Evolutionary conservation across 2,113 vertebrate genomes (phyloP).

Genomic region (Percina caprodes): DNA sequence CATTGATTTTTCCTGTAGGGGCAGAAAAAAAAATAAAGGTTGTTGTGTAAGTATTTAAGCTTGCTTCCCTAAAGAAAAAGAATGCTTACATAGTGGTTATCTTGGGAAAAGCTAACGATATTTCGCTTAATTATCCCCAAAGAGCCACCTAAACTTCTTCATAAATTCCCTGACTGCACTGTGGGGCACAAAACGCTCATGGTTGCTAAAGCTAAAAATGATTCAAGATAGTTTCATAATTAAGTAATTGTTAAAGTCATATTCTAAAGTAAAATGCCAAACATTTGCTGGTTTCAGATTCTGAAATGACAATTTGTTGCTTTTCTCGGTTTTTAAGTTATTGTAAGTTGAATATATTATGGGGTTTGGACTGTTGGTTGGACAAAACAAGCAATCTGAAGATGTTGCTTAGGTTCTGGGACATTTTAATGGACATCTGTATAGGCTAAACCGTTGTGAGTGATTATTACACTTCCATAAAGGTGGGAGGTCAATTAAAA

Average conservation of each 20-base stretch:
- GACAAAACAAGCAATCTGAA: neutral
- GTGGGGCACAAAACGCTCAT: neutral
- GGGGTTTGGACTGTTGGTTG: neutral
- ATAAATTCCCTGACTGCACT: neutral
- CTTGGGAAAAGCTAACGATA: conserved; percentile 23
- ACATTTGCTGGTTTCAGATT: neutral
- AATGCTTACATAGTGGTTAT: conserved; percentile 29
- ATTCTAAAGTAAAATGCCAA: neutral
- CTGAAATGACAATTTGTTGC: neutral
- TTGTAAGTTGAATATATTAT: neutral
- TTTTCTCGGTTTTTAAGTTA: neutral
- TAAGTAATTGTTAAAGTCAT: neutral
- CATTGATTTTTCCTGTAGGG: conserved; percentile 8
- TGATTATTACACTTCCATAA: neutral
- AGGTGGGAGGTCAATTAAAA: neutral
- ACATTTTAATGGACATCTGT: neutral
- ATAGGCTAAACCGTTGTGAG: neutral
- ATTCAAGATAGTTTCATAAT: neutral
- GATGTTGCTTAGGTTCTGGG: neutral
- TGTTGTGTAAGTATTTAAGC: conserved; percentile 10
- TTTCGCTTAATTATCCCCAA: conserved; percentile 14
- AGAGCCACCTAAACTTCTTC: conserved; percentile 1
- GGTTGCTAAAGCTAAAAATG: neutral
- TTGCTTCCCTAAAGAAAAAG: conserved; percentile 4
- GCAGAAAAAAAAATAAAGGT: neutral